Conservation (phyloP, 2,113 vertebrate species). For the Mus spicilegus region DNA sequence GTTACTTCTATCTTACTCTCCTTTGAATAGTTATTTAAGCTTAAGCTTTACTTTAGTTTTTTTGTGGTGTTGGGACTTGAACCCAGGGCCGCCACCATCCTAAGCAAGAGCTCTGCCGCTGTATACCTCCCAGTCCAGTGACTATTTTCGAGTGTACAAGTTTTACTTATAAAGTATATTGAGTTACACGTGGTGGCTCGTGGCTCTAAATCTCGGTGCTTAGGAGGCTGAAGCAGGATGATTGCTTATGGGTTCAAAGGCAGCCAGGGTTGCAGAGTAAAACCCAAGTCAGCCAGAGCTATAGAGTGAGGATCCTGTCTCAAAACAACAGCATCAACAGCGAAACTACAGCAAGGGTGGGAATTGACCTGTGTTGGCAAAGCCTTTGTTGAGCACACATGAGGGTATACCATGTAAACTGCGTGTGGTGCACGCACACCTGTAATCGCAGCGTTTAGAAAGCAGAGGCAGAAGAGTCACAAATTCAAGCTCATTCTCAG, state of each 20-base stretch:
- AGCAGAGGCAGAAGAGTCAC: background rate
- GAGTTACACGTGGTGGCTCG: background rate
- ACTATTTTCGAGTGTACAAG: background rate
- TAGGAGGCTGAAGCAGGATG: background rate
- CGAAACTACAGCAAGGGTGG: background rate
- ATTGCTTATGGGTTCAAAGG: background rate
- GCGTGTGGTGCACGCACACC: background rate
- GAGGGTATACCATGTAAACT: background rate
- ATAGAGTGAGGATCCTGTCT: background rate
- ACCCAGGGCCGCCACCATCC: background rate
- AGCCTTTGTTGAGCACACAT: background rate
- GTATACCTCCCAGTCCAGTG: no score
- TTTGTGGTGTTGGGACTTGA: background rate
- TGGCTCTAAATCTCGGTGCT: background rate
- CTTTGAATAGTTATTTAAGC: background rate
- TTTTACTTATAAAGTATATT: background rate
- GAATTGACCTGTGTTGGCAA: background rate
- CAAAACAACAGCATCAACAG: background rate
- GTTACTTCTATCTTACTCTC: background rate
- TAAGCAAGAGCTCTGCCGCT: background rate
- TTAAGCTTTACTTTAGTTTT: background rate
- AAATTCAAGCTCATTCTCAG: background rate
- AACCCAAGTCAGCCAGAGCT: background rate
- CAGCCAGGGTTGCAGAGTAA: background rate
- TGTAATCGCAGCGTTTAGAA: background rate